Percentiles rank a stretch among this genome's conserved stretches.
These are phyloP conservation scores for Paracentrotus lividus DNA, from an alignment of 53 echinoderm and acorn worm genomes.

Conservation along the genomic window DNA sequence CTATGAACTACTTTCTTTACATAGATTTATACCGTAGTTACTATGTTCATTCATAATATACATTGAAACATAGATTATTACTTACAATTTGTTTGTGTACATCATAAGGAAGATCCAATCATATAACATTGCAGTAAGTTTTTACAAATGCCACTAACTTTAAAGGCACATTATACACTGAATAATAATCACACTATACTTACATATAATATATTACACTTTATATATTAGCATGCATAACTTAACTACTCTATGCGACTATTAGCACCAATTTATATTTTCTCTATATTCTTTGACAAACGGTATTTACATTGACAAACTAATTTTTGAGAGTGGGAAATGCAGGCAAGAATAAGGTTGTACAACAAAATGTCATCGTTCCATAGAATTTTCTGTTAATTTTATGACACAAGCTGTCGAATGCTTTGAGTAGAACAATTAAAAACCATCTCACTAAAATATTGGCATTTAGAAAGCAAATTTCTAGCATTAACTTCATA, in stretches of 20 bases:
- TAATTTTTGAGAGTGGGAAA: neutral
- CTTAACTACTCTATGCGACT: neutral
- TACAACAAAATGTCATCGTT: neutral
- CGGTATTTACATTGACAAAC: neutral
- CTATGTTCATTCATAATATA: neutral
- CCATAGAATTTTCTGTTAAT: neutral
- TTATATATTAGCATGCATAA: neutral
- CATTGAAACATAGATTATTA: neutral
- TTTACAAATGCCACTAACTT: neutral
- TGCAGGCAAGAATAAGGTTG: neutral
- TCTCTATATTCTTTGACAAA: neutral
- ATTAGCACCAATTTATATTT: conserved; percentile 36
- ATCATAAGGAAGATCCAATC: neutral
- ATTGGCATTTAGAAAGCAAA: no score
- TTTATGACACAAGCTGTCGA: no score
- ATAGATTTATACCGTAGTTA: neutral
- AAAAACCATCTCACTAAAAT: no score
- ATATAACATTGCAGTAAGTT: neutral
- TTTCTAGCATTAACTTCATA: no score
- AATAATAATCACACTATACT: neutral
- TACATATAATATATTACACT: neutral
- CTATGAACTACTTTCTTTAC: neutral
- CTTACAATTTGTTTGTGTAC: neutral
- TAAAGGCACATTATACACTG: neutral
- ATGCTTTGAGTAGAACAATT: no score